Conservation (phyloP, 2,888 invertebrate genomes). For the Neoascia interrupta region DNA sequence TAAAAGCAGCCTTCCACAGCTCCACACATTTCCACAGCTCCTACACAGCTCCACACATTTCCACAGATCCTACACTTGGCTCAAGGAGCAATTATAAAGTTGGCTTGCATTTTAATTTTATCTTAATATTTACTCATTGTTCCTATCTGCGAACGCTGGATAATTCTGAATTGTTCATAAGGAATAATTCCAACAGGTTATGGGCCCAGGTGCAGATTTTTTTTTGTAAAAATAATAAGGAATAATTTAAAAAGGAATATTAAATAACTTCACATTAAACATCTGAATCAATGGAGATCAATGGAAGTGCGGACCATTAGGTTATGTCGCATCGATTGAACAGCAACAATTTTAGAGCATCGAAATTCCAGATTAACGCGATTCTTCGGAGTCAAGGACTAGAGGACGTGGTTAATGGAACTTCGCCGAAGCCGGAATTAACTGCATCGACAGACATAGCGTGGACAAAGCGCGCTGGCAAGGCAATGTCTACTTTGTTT, state of each 20-base stretch:
- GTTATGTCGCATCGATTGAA: conserved; percentile 25
- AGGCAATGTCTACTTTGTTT: conserved; percentile 35
- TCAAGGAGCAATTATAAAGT: no score
- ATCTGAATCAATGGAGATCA: no score
- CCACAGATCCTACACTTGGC: no score
- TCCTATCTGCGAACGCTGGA: no score
- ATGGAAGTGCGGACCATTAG: neutral
- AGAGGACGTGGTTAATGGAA: conserved; percentile 16
- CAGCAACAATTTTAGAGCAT: conserved; percentile 26
- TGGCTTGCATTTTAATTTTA: no score
- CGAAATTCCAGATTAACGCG: conserved; percentile 31
- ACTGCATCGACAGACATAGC: neutral
- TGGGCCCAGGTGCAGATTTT: neutral
- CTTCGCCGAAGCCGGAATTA: neutral
- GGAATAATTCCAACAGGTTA: conserved; percentile 15
- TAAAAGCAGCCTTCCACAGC: no score
- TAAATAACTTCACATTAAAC: no score
- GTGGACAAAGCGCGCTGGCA: conserved; percentile 5
- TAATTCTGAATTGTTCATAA: no score
- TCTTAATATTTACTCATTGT: no score
- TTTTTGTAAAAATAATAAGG: neutral
- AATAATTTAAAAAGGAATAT: no score
- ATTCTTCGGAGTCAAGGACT: conserved; percentile 15
- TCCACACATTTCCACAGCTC: no score
- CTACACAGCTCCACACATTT: no score